phyloP scores from a whole-genome alignment of 2,113 vertebrate genomes.

The Cygnus buccinator region DNA sequence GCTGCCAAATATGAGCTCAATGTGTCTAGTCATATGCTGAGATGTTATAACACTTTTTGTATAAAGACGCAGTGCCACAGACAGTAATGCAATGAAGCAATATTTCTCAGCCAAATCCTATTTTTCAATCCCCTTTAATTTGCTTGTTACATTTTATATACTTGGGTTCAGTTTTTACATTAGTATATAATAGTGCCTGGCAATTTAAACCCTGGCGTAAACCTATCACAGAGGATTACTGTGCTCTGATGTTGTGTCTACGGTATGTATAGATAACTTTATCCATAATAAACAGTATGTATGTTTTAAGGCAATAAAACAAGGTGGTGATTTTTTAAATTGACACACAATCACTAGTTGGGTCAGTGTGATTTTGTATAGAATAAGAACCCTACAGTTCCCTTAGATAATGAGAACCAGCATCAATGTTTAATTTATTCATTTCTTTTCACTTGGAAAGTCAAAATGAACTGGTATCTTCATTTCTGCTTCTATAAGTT shows the following conservation, averaged over 20 bases:
- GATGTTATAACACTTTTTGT: not conserved
- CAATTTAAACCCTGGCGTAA: not conserved
- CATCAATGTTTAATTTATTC: constrained; percentile 13
- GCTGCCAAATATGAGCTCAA: not conserved
- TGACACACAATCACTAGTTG: not conserved
- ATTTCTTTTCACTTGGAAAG: constrained; percentile 3
- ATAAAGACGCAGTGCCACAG: accelerated
- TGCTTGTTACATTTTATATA: not conserved
- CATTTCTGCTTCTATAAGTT: not conserved
- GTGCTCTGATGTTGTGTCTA: not conserved
- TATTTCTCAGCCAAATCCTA: not conserved
- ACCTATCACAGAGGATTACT: not conserved
- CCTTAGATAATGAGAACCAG: not conserved
- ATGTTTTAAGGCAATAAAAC: not conserved
- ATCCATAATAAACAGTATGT: not conserved
- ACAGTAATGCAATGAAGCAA: not conserved
- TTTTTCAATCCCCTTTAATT: not conserved
- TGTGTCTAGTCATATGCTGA: not conserved
- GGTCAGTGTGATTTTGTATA: not conserved
- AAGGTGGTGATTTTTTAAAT: not conserved
- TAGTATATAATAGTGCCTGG: not conserved
- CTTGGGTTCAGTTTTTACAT: not conserved
- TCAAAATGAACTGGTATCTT: not conserved
- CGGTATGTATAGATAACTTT: not conserved
- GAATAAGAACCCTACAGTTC: not conserved